phyloP scores from a whole-genome alignment of 2,888 invertebrate genomes.

The Orthonevra nobilis region DNA sequence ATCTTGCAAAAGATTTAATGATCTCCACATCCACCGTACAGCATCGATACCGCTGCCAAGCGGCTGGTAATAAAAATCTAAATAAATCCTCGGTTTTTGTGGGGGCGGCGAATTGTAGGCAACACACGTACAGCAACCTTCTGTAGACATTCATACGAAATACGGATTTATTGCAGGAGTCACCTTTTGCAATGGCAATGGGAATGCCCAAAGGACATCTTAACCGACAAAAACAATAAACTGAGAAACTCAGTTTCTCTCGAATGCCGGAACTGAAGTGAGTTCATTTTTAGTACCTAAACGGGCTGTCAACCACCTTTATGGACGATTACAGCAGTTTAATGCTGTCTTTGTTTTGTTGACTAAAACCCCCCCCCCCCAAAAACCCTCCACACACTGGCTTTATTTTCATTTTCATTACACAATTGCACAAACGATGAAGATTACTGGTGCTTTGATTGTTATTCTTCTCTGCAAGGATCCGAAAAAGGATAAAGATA shows the following conservation, averaged over 20 bases:
- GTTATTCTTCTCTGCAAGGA: conserved; percentile 25
- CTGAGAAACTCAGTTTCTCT: too few relatives aligned
- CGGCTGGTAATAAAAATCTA: conserved; percentile 63
- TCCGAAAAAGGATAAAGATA: conserved; percentile 51
- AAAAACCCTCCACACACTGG: not conserved
- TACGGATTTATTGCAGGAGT: conserved; percentile 44
- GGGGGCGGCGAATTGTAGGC: conserved; percentile 12
- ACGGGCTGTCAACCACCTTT: conserved; percentile 69
- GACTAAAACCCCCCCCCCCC: not conserved
- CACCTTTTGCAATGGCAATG: conserved; percentile 13
- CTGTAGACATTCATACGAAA: too few relatives aligned
- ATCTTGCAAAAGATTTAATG: conserved; percentile 62
- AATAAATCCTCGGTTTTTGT: conserved; percentile 47
- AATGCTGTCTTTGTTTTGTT: conserved; percentile 62
- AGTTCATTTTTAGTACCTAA: conserved; percentile 60
- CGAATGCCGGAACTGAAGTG: conserved; percentile 53
- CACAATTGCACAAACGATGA: conserved; percentile 30
- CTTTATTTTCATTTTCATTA: conserved; percentile 63
- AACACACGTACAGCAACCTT: conserved; percentile 34
- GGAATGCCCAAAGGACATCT: conserved; percentile 69
- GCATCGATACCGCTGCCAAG: conserved; percentile 44
- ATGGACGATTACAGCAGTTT: conserved; percentile 66
- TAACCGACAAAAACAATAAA: conserved; percentile 67
- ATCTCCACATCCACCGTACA: conserved; percentile 35
- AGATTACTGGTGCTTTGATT: conserved; percentile 19